phyloP scores from a whole-genome alignment of 2,888 invertebrate genomes.

The Maniola hyperantus region DNA sequence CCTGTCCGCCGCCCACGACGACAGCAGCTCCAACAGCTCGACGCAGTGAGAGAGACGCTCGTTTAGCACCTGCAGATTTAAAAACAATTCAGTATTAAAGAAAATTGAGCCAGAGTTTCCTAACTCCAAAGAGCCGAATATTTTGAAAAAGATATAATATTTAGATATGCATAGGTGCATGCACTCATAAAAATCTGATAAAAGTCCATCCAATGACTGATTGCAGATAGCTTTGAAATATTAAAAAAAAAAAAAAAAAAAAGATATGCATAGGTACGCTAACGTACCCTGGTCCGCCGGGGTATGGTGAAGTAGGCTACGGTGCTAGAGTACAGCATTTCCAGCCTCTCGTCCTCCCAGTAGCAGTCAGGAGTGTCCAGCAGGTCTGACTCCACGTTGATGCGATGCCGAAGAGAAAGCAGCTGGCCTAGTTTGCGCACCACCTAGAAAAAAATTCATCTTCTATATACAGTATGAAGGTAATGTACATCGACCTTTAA shows the following conservation, averaged over 20 bases:
- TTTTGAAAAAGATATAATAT: no score
- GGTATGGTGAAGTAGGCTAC: conserved; percentile 92
- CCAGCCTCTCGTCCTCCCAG: conserved; percentile 97
- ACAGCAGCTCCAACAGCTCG: conserved; percentile 94
- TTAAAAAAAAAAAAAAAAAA: no score
- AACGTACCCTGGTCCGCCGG: conserved; percentile 89
- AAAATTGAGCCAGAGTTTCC: no score
- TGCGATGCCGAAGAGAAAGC: conserved; percentile 92
- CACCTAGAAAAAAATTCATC: conserved; percentile 49
- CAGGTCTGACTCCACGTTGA: conserved; percentile 96
- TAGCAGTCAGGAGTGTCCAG: conserved; percentile 98
- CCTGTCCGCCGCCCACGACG: conserved; percentile 94
- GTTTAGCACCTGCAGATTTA: conserved; percentile 90
- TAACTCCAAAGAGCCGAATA: no score
- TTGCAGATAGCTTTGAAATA: no score
- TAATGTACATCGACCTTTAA: no score
- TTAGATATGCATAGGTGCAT: no score
- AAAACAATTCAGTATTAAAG: no score
- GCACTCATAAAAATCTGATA: no score
- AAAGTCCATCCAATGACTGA: no score
- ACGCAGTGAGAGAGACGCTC: conserved; percentile 97
- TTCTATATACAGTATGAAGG: no score
- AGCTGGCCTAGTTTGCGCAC: conserved; percentile 87
- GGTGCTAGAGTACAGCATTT: conserved; percentile 91
- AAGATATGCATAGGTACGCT: no score